A percentile compares a stretch with the other conserved stretches of the same genome.
Conservation (phyloP, 2,113 vertebrate genomes). For the Marcusenius ussheri region DNA sequence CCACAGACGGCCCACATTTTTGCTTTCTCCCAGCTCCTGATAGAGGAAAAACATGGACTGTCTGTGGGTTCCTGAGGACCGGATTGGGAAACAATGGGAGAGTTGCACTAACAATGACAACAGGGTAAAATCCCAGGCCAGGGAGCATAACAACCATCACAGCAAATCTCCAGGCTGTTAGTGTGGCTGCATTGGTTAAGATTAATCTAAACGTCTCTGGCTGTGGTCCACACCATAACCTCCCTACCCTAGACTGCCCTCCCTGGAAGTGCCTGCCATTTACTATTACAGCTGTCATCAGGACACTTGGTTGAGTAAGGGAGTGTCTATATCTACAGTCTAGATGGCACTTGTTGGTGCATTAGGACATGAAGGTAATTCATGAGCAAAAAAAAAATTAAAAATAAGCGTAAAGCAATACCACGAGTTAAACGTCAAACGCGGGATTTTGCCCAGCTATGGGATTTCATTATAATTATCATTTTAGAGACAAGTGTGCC, state of each 20-base stretch:
- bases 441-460: neutral
- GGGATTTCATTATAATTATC: slow-evolving; percentile 6
- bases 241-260: neutral
- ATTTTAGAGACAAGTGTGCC: neutral
- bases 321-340: neutral
- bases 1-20: neutral
- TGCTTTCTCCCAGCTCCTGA: neutral
- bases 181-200: neutral
- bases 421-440: neutral
- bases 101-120: neutral
- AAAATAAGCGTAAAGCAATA: neutral
- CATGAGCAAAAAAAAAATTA: neutral
- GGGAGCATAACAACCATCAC: neutral
- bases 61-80: neutral
- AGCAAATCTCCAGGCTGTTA: neutral
- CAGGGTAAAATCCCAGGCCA: neutral
- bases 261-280: neutral
- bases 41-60: neutral
- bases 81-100: neutral
- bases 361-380: neutral
- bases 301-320: neutral
- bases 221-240: neutral
- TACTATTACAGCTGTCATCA: neutral
- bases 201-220: slow-evolving; percentile 2
- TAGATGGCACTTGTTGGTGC: neutral